Evolutionary conservation across 2,797 vertebrate species (phyloP).

Genomic region (Saxicola maurus): DNA sequence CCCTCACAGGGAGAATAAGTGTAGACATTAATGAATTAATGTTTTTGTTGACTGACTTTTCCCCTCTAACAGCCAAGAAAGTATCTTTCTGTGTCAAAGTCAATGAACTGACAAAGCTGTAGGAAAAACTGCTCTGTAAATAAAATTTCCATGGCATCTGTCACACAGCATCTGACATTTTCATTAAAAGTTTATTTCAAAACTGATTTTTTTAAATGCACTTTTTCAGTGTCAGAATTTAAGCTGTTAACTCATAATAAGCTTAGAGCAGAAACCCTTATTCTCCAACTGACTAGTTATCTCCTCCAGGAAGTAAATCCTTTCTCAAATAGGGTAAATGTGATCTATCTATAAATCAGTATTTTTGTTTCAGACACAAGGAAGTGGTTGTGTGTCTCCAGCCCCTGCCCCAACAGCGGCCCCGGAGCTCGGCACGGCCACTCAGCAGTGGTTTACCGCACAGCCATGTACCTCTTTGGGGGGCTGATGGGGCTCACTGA

Average conservation of each 20-base stretch:
- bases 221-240: not conserved
- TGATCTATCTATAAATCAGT: not conserved
- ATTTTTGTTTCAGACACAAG: slow-evolving; percentile 70
- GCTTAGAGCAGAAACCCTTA: not conserved
- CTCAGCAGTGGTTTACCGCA: slow-evolving; percentile 71
- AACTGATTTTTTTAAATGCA: not conserved
- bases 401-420: slow-evolving; percentile 9
- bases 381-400: slow-evolving; percentile 70
- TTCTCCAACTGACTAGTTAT: not conserved
- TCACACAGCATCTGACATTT: slow-evolving; percentile 25
- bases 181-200: slow-evolving; percentile 23
- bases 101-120: not conserved
- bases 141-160: slow-evolving; percentile 16
- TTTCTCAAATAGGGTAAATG: not conserved
- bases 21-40: not conserved
- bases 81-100: not conserved
- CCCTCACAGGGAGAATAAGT: not conserved
- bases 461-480: slow-evolving; percentile 83
- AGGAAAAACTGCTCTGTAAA: slow-evolving; percentile 37
- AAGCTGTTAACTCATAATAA: not conserved
- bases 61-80: not conserved
- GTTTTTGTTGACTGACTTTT: not conserved
- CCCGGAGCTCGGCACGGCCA: slow-evolving; percentile 84
- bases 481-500: slow-evolving; percentile 81
- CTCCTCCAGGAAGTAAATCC: not conserved